phyloP scores from a whole-genome alignment of 2,797 vertebrate genomes.

The Galago senegalensis region DNA sequence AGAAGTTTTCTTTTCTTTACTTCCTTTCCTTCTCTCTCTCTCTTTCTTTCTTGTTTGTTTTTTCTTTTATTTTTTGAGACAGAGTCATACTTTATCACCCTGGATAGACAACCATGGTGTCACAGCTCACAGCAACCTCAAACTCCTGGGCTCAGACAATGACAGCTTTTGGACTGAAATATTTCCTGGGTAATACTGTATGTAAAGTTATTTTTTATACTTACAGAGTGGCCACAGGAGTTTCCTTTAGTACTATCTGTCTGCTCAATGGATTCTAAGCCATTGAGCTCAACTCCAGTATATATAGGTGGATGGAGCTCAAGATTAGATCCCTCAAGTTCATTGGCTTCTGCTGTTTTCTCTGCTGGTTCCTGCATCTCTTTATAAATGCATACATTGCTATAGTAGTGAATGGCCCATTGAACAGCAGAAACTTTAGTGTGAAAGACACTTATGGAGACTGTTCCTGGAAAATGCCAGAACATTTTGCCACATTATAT shows the following conservation, averaged over 20 bases:
- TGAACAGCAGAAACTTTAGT: background rate
- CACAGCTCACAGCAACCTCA: too few relatives aligned
- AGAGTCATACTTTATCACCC: too few relatives aligned
- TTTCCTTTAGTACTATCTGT: slow-evolving; percentile 52
- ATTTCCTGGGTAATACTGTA: background rate
- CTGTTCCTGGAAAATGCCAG: background rate
- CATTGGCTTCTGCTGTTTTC: background rate
- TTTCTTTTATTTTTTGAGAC: too few relatives aligned
- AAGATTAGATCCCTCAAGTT: background rate
- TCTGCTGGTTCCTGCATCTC: slow-evolving; percentile 8
- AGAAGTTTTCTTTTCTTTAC: background rate
- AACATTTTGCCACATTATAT: background rate
- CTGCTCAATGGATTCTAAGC: slow-evolving; percentile 6
- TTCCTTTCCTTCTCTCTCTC: too few relatives aligned
- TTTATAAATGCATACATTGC: background rate
- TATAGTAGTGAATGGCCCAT: background rate
- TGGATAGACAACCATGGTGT: too few relatives aligned
- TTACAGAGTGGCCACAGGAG: background rate
- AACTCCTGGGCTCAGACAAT: background rate
- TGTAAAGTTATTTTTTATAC: background rate
- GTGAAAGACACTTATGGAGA: background rate
- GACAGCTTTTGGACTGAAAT: background rate
- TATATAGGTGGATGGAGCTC: background rate
- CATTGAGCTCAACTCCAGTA: background rate
- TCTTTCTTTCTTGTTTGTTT: too few relatives aligned